Evolutionary conservation across 1,140 invertebrate species (phyloP), one percentile per base, ranked within the genome.

Genomic region (Listronotus oregonensis): DNA sequence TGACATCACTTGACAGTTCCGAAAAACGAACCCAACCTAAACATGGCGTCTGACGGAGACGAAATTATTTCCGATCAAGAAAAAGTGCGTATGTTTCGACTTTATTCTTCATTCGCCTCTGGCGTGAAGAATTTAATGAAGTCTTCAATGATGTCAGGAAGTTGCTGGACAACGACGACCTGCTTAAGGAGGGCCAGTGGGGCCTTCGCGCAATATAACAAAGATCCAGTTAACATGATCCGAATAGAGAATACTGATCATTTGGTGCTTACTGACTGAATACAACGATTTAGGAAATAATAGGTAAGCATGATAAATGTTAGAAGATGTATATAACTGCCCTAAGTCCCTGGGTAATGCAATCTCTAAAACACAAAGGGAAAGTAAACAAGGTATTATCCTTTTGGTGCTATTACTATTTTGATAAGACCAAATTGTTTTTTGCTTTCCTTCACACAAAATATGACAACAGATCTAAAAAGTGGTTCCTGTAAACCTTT

Each of bases 81-180:
- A 86, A 94, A 93, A 87, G 90, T 97, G 76, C 89, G 91, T 82
- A 97, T 99, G 84, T 64, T 96, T 96, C 66, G 91, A 97, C 88
- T 99, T 99, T 84, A 96, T 99, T 78, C 82, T 97, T 17, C 96
- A 98, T 84, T 96, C 96, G 49, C 97, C 97, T 27, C 97, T 97
- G n/a, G n/a, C n/a, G n/a, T 57, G 97, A 97, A 68, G 97, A 99
- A 86, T 99, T 99, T 78, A 99, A 99, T 82, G 97, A 99, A 87
- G 97, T 99, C 58, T 99, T 99, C 79, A 99, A 98, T 85, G 97
- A 99, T 87, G 96, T 99, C 55, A 87, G 97, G 75, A 91, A 94
- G 68, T 83, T 99, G 47, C 81, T 99, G 49, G 95, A 97, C 82
- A 96, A 99, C 84, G 97, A 99, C 81, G 90, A 87, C 68, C 84